These are phyloP conservation scores for Rotaria magnacalcarata DNA, from an alignment of 2,888 invertebrate species.

Conservation along the genomic window DNA sequence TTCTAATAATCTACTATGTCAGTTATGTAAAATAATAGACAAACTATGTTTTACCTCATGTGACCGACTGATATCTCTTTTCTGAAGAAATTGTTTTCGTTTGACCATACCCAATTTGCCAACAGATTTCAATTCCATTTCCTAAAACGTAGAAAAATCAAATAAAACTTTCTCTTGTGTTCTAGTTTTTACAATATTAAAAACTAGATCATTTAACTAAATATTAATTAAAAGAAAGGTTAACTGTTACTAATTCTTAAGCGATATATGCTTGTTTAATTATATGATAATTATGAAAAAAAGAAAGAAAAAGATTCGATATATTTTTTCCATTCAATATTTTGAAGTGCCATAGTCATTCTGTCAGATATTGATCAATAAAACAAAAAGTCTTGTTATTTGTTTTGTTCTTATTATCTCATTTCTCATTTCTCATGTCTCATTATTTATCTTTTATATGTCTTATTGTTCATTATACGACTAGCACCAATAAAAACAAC, in stretches of 20 bases:
- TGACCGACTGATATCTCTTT: slow-evolving; percentile 26
- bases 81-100: slow-evolving; percentile 37
- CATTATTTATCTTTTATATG: not conserved
- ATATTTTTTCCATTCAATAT: not conserved
- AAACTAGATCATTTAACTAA: no score
- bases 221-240: no score
- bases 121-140: slow-evolving; percentile 10
- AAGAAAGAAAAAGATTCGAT: not conserved
- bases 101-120: slow-evolving; percentile 16
- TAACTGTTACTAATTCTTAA: no score
- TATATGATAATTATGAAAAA: not conserved
- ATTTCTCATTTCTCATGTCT: not conserved
- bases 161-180: no score
- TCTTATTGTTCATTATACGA: not conserved
- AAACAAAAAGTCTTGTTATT: not conserved
- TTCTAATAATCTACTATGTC: no score
- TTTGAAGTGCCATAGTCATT: not conserved
- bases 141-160: not conserved
- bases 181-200: no score
- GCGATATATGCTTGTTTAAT: no score
- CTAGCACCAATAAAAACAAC: not conserved
- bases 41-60: slow-evolving; percentile 11
- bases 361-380: not conserved
- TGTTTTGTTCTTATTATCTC: not conserved
- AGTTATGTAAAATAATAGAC: no score